Base-by-base conservation (phyloP, 2,888 invertebrate genomes). In the Abrostola tripartita region DNA sequence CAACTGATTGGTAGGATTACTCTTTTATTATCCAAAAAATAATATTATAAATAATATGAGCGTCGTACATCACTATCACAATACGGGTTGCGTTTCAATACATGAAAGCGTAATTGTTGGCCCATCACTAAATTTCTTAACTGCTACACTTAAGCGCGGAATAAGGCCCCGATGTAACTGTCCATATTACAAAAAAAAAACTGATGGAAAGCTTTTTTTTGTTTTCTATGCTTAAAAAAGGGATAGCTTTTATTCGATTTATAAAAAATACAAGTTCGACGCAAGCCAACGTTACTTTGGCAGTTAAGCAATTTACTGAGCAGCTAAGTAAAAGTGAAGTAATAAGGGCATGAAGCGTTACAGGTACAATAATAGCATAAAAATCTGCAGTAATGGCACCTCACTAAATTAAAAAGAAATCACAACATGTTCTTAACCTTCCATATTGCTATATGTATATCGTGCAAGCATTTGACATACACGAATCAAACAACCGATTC, bases 41-140 rank as follows among this genome's bases (percentile, higher is more conserved):
- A 86, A 85, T 85, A 84, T 88, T 90, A 90, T 88, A 90, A 91
- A 88, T 90, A 90, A 81, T 88, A 79, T 89, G 92, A 91, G 91
- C 92, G 90, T 92, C 90, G 84, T 90, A 92, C 90, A 85, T 88
- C 87, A 89, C 89, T 93, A 94, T 93, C 93, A 93, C 93, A 93
- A 90, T 91, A 90, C 89, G 87, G 83, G 84, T 74, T 74, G 87
- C 86, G 81, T 85, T 80, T 81, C 86, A 84, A 81, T 82, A 85
- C 84, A 83, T 84, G 81, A 84, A 88, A 88, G 88, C 88, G 80
- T 84, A 82, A 71, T 73, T 65, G 55, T 75, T 61, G 44, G 75
- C 83, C 76, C 76, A 68, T 82, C 84, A 85, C 81, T 86, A 83
- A 86, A 88, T 83, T 81, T 71, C 89, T 87, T 82, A 89, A 88